These are phyloP conservation scores for Lerista edwardsae DNA, from an alignment of 2,797 vertebrate genomes.

Conservation along the genomic window DNA sequence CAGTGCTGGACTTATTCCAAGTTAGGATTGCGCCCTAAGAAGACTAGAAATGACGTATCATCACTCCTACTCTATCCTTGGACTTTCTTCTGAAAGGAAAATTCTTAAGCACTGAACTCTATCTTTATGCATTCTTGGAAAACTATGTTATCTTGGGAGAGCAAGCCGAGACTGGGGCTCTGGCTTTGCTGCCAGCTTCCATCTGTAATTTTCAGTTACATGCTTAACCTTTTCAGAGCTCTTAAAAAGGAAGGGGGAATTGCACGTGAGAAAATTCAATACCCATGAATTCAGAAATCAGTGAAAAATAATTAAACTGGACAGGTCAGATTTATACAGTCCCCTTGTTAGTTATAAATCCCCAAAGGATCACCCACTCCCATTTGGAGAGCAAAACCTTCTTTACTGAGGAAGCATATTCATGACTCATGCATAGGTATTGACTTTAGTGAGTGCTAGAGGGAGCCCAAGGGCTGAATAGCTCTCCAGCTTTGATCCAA, in stretches of 20 bases:
- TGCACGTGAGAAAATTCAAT: not conserved
- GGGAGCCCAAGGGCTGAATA: constrained; percentile 31
- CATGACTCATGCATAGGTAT: not conserved
- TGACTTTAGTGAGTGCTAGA: constrained; percentile 43
- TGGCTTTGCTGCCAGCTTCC: not conserved
- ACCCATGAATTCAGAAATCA: constrained; percentile 23
- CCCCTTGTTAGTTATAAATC: not conserved
- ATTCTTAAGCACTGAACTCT: not conserved
- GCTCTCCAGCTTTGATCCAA: not conserved
- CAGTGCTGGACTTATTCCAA: too few relatives aligned
- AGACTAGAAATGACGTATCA: not conserved
- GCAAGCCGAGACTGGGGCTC: not conserved
- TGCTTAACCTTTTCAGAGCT: not conserved
- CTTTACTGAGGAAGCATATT: not conserved
- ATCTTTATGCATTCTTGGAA: not conserved
- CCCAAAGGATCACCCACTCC: not conserved
- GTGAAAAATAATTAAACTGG: not conserved
- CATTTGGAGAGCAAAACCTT: not conserved
- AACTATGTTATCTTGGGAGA: not conserved
- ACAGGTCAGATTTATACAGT: fast-evolving
- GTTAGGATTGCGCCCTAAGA: too few relatives aligned
- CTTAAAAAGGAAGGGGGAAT: not conserved
- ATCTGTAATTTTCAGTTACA: not conserved
- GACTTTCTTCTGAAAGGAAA: not conserved
- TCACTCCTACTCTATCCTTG: not conserved